Evolutionary conservation across 2,888 invertebrate genomes (phyloP).

Genomic region (Griposia aprilina): DNA sequence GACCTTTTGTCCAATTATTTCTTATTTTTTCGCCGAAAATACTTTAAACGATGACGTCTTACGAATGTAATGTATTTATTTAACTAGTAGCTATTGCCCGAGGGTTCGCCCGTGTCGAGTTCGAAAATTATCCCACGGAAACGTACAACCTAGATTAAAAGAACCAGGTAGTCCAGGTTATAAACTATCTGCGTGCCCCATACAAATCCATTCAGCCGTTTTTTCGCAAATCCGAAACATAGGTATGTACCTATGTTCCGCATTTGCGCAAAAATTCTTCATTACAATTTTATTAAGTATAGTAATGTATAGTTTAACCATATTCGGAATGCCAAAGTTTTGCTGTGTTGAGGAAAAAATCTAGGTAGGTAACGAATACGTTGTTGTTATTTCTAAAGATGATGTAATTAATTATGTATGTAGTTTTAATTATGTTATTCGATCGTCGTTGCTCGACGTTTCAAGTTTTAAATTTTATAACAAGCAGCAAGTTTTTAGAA

Average conservation of each 20-base stretch:
- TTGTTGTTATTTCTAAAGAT: conserved; percentile 44
- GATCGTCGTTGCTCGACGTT: neutral
- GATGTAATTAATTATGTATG: conserved; percentile 60
- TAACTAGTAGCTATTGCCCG: neutral
- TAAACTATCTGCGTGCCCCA: neutral
- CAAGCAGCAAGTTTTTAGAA: neutral
- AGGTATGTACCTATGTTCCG: no score
- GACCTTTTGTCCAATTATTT: conserved; percentile 56
- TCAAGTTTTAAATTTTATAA: neutral
- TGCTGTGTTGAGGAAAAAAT: conserved; percentile 38
- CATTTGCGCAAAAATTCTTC: no score
- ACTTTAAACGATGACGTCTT: conserved; percentile 52
- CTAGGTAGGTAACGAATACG: conserved; percentile 16
- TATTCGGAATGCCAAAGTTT: conserved; percentile 34
- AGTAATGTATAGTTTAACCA: conserved; percentile 3
- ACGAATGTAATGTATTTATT: conserved; percentile 35
- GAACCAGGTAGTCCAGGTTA: neutral
- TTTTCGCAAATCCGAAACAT: no score
- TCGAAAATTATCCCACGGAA: neutral
- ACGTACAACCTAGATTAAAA: neutral
- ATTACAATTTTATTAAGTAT: no score
- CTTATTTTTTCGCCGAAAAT: conserved; percentile 36
- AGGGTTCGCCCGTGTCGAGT: neutral
- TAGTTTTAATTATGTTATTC: conserved; percentile 42
- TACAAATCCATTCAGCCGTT: neutral